Evolutionary conservation across 2,888 invertebrate species (phyloP).

Genomic region (Chalcis sispes): DNA sequence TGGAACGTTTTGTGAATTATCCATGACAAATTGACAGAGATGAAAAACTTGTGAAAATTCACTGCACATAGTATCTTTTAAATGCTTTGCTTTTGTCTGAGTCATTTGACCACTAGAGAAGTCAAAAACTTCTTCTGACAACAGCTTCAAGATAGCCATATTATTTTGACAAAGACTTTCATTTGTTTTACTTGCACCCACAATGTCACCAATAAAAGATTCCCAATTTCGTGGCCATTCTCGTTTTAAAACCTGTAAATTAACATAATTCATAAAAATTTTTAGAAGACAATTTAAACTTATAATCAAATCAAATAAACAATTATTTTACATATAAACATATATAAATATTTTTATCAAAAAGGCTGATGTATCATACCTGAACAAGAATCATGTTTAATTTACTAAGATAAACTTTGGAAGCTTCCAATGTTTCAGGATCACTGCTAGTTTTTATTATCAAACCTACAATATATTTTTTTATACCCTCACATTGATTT

Average conservation of each 20-base stretch:
- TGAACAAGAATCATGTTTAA: conserved; percentile 99
- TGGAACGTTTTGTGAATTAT: conserved; percentile 97
- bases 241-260: conserved; percentile 90
- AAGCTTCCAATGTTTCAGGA: conserved; percentile 90
- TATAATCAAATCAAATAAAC: neutral
- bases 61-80: conserved; percentile 99
- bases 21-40: conserved; percentile 97
- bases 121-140: conserved; percentile 99
- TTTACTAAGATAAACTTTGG: conserved; percentile 98
- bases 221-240: conserved; percentile 99
- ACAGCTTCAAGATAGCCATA: conserved; percentile 97
- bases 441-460: conserved; percentile 99
- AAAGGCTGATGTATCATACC: conserved; percentile 74
- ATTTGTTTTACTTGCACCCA: conserved; percentile 98
- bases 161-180: conserved; percentile 99
- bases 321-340: too few species aligned
- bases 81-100: conserved; percentile 98
- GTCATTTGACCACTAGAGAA: conserved; percentile 99
- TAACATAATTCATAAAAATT: conserved; percentile 33
- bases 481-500: conserved; percentile 99
- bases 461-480: conserved; percentile 98
- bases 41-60: conserved; percentile 99
- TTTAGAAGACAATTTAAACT: neutral
- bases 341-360: too few species aligned
- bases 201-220: conserved; percentile 98